Evolutionary conservation across 2,888 invertebrate genomes (phyloP).

Genomic region (Teleiodes luculella): DNA sequence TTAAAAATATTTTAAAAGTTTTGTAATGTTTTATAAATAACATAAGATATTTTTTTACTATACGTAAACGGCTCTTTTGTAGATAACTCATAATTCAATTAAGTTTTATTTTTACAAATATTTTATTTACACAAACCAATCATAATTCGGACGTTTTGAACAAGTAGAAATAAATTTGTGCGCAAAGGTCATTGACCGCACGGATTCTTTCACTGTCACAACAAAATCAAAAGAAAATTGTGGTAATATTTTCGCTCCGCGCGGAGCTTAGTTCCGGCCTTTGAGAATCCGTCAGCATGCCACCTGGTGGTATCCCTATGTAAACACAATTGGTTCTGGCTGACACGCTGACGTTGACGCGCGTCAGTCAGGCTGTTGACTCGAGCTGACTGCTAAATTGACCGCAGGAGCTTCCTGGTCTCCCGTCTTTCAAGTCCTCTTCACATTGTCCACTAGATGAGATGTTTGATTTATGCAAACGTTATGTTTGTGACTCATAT

Average conservation of each 20-base stretch:
- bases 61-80: too few relatives aligned
- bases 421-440: conserved; percentile 3
- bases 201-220: background rate
- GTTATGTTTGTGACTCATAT: background rate
- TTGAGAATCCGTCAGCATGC: conserved; percentile 12
- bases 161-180: background rate
- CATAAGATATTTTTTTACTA: too few relatives aligned
- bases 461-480: conserved; percentile 7
- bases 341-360: conserved; percentile 14
- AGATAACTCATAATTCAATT: too few relatives aligned
- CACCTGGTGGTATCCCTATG: conserved; percentile 13
- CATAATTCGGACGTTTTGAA: background rate
- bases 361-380: conserved; percentile 13
- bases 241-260: background rate
- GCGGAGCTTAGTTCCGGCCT: conserved; percentile 4
- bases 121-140: too few relatives aligned
- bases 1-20: too few relatives aligned
- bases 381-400: conserved; percentile 25
- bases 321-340: conserved; percentile 24
- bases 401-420: conserved; percentile 19
- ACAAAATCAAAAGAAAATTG: background rate
- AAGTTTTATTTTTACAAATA: too few relatives aligned
- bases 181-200: background rate
- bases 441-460: conserved; percentile 12
- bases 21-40: too few relatives aligned